phyloP scores from a whole-genome alignment of 2,797 vertebrate species.

The Selene dorsalis region DNA sequence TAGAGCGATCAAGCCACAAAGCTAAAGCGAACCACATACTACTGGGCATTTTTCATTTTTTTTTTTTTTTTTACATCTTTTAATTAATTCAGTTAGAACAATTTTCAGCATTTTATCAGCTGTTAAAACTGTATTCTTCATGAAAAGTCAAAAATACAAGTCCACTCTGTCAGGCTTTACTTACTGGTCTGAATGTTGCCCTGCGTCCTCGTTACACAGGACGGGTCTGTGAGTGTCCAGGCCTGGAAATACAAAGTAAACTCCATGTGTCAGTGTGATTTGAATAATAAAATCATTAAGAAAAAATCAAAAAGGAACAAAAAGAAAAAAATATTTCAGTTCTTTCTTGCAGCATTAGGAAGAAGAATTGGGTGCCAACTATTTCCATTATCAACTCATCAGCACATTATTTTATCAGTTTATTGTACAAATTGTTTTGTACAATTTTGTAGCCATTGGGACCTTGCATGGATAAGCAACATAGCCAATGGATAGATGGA shows the following conservation, averaged over 20 bases:
- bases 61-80: neutral
- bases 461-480: too few species aligned
- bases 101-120: neutral
- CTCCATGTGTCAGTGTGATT: constrained; percentile 12
- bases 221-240: constrained; percentile 2
- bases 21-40: neutral
- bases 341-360: neutral
- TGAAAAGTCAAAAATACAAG: neutral
- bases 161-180: constrained; percentile 1
- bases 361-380: too few species aligned
- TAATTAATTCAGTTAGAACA: too few species aligned
- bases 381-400: neutral
- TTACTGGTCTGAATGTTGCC: constrained; percentile 54
- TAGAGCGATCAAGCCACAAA: neutral
- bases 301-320: rapidly evolving
- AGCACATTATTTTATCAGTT: neutral
- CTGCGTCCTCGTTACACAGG: constrained; percentile 18
- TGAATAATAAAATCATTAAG: neutral
- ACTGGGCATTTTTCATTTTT: neutral
- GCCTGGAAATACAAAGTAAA: constrained; percentile 51
- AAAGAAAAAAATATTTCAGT: neutral
- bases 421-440: neutral
- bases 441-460: neutral
- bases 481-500: too few species aligned
- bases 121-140: neutral